Evolutionary conservation across 2,113 vertebrate species (phyloP).

Genomic region (Mobula hypostoma): DNA sequence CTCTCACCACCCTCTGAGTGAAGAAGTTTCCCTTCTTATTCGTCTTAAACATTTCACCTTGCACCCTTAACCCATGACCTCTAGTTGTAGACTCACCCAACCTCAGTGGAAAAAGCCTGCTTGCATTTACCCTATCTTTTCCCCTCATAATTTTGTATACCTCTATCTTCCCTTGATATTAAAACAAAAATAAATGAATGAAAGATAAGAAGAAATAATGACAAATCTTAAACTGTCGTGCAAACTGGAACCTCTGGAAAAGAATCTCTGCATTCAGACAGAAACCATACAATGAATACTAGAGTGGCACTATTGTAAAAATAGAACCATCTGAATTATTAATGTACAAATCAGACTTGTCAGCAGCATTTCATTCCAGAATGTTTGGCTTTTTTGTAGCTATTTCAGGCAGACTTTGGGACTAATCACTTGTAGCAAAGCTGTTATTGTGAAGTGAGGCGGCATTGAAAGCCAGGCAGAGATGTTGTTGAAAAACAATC

Average conservation of each 20-base stretch:
- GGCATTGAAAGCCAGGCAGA: background rate
- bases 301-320: slow-evolving; percentile 32
- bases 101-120: too few species aligned
- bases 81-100: too few species aligned
- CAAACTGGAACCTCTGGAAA: background rate
- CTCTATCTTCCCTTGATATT: background rate
- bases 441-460: background rate
- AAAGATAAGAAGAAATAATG: background rate
- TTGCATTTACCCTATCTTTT: too few species aligned
- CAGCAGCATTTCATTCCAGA: slow-evolving; percentile 10
- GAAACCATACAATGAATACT: slow-evolving; percentile 34
- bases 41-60: too few species aligned
- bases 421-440: slow-evolving; percentile 15
- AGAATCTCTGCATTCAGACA: background rate
- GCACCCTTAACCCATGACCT: too few species aligned
- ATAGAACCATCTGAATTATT: slow-evolving; percentile 37
- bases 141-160: too few species aligned
- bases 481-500: background rate
- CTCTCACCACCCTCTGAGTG: too few species aligned
- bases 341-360: slow-evolving; percentile 36
- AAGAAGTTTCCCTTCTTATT: too few species aligned
- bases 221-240: slow-evolving; percentile 30
- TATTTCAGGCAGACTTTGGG: background rate
- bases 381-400: slow-evolving; percentile 11
- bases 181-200: background rate